Evolutionary conservation across 2,113 vertebrate species (phyloP).

Genomic region (Oncorhynchus tshawytscha): DNA sequence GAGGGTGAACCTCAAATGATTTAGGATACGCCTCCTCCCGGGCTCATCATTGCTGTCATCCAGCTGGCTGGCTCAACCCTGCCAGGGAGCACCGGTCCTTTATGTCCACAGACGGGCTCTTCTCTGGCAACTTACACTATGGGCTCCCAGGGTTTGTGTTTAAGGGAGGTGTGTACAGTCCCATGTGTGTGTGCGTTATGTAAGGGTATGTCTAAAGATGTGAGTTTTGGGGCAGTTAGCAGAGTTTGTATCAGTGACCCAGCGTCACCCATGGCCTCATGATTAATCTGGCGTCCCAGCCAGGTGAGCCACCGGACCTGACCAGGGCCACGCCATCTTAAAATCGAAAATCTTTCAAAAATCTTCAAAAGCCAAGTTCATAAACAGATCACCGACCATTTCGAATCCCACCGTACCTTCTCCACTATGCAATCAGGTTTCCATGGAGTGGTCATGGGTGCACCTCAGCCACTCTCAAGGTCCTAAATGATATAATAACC

Average conservation of each 20-base stretch:
- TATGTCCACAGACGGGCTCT: constrained; percentile 23
- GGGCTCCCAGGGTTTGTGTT: background rate
- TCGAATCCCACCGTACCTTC: too few relatives aligned
- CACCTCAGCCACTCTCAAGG: too few relatives aligned
- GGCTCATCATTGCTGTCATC: constrained; percentile 64
- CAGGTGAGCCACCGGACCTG: too few relatives aligned
- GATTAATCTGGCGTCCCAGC: background rate
- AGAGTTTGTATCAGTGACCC: too few relatives aligned
- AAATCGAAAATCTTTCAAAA: background rate
- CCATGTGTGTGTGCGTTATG: too few relatives aligned
- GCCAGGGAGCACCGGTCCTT: constrained; percentile 56
- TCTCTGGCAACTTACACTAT: background rate
- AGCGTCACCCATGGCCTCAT: background rate
- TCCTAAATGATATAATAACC: too few relatives aligned
- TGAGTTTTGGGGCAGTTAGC: background rate
- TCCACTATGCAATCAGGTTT: too few relatives aligned
- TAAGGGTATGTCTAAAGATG: too few relatives aligned
- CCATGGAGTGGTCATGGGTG: too few relatives aligned
- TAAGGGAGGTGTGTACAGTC: too few relatives aligned
- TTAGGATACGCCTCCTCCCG: constrained; percentile 85
- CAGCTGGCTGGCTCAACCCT: constrained; percentile 61
- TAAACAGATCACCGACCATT: too few relatives aligned
- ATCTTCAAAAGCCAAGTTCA: too few relatives aligned
- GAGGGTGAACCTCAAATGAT: constrained; percentile 82
- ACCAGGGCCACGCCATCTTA: background rate